Percentiles rank a stretch among this genome's conserved stretches.
Conservation (phyloP, 2,888 invertebrate species). For the Cryptus armator region DNA sequence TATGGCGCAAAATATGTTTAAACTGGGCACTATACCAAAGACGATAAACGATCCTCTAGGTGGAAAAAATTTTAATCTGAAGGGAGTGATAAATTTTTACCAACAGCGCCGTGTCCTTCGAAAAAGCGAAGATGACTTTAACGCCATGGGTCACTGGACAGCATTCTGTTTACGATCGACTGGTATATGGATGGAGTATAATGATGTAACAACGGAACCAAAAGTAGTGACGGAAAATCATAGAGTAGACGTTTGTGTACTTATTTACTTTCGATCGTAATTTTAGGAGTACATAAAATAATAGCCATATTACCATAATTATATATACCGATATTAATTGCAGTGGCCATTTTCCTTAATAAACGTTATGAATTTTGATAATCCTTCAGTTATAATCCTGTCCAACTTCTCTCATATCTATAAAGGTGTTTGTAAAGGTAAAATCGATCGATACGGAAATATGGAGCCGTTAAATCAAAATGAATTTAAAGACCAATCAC, state of each 20-base stretch:
- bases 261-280: constrained; percentile 5
- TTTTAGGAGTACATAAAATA: background rate
- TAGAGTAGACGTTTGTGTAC: background rate
- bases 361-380: too few species aligned
- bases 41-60: constrained; percentile 7
- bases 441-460: background rate
- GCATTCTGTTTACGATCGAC: constrained; percentile 14
- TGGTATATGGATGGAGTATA: constrained; percentile 7
- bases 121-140: background rate
- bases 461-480: too few species aligned
- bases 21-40: background rate
- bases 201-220: background rate
- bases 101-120: constrained; percentile 16
- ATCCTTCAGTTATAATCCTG: too few species aligned
- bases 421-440: too few species aligned
- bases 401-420: too few species aligned
- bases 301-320: too few species aligned
- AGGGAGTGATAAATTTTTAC: constrained; percentile 9
- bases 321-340: too few species aligned
- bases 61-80: constrained; percentile 16
- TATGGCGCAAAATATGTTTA: background rate
- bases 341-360: too few species aligned
- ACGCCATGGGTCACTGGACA: background rate
- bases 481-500: too few species aligned
- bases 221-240: constrained; percentile 9